phyloP scores from a whole-genome alignment of 2,888 invertebrate genomes.

The Ischnura elegans region DNA sequence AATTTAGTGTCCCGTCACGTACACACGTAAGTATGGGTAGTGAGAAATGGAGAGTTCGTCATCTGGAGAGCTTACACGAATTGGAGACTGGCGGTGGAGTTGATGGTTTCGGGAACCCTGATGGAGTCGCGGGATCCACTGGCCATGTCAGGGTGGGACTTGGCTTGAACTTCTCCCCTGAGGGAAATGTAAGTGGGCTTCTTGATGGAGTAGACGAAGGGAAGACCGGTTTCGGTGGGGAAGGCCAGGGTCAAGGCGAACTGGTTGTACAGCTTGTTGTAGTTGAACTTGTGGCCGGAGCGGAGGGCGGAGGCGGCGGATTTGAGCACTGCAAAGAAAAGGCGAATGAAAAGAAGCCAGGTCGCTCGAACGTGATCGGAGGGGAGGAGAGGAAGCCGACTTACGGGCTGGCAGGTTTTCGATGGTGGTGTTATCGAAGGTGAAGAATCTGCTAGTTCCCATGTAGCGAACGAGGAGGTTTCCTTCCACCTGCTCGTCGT shows the following conservation, averaged over 20 bases:
- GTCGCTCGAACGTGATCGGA: not conserved
- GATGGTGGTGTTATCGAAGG: conserved; percentile 81
- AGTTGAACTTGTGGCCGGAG: conserved; percentile 80
- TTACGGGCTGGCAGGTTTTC: conserved; percentile 78
- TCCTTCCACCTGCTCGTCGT: conserved; percentile 82
- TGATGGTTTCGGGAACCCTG: conserved; percentile 76
- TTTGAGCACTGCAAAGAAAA: conserved; percentile 75
- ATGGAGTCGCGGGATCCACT: conserved; percentile 70
- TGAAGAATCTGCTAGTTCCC: conserved; percentile 79
- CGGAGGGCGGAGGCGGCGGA: conserved; percentile 77
- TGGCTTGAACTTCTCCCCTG: conserved; percentile 79
- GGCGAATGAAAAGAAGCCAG: not conserved
- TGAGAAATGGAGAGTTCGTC: not conserved
- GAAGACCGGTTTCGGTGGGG: conserved; percentile 86
- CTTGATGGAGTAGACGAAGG: conserved; percentile 83
- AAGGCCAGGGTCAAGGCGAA: conserved; percentile 83
- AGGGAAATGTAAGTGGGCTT: conserved; percentile 81
- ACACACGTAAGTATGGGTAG: not conserved
- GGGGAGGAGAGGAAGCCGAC: not conserved
- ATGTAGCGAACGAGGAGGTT: conserved; percentile 78
- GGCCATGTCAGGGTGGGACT: conserved; percentile 76
- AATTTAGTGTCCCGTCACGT: not conserved
- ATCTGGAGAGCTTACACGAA: conserved; percentile 76
- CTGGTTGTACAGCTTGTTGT: conserved; percentile 82
- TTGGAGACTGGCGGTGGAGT: conserved; percentile 78